Conservation (phyloP, 2,888 invertebrate species). For the Seira musarum region DNA sequence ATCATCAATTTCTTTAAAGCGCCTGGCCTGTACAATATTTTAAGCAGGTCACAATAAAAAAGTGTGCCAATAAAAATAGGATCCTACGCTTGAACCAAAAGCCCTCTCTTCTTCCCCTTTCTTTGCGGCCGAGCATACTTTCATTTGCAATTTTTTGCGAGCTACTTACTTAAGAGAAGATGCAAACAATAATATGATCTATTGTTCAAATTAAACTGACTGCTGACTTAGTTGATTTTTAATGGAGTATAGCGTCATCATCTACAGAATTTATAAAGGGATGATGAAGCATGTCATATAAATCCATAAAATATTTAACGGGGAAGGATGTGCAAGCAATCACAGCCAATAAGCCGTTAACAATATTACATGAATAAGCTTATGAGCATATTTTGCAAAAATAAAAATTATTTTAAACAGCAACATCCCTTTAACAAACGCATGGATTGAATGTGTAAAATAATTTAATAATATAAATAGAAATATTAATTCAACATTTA, state of each 20-base stretch:
- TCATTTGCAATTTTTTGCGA: not conserved
- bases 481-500: not conserved
- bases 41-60: constrained; percentile 58
- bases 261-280: too few relatives aligned
- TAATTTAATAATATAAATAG: too few relatives aligned
- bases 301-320: not conserved
- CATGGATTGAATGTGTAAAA: too few relatives aligned
- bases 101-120: constrained; percentile 1
- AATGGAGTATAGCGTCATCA: too few relatives aligned
- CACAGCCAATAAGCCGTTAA: too few relatives aligned
- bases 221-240: too few relatives aligned
- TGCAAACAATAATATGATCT: constrained; percentile 5
- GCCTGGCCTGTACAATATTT: not conserved
- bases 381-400: too few relatives aligned
- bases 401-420: too few relatives aligned
- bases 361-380: too few relatives aligned
- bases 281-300: too few relatives aligned
- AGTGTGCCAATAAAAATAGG: constrained; percentile 57
- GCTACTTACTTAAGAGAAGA: not conserved
- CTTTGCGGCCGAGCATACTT: not conserved
- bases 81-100: constrained; percentile 23
- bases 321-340: not conserved
- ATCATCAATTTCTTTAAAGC: not conserved
- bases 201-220: not conserved
- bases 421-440: too few relatives aligned